A percentile compares a stretch with the other conserved stretches of the same genome.
Evolutionary conservation across 1,140 invertebrate genomes (phyloP).

Genomic region (Oryzaephilus surinamensis): DNA sequence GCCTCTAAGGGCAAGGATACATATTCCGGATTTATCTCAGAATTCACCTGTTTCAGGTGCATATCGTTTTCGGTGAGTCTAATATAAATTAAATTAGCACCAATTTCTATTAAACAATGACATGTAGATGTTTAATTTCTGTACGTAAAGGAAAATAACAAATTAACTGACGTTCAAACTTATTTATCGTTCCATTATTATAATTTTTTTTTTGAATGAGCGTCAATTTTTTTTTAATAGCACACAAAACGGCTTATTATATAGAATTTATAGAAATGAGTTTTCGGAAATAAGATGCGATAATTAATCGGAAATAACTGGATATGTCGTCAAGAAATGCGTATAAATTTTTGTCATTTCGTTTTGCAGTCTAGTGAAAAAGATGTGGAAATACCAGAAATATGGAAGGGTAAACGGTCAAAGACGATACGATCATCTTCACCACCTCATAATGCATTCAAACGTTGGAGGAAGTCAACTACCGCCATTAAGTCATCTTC

Average conservation of each 20-base stretch:
- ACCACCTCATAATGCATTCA: conserved; percentile 27
- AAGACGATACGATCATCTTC: conserved; percentile 19
- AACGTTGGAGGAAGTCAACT: conserved; percentile 28
- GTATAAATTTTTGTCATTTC: not conserved
- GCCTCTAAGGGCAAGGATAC: conserved; percentile 32
- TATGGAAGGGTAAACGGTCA: conserved; percentile 27
- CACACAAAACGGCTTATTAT: not conserved
- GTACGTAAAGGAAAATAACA: no score
- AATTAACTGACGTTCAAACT: no score
- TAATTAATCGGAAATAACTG: not conserved
- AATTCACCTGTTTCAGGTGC: conserved; percentile 32
- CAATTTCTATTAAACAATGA: no score
- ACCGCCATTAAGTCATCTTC: conserved; percentile 16
- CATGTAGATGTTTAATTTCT: no score
- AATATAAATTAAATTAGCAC: no score
- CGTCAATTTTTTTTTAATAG: not conserved
- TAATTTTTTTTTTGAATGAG: not conserved
- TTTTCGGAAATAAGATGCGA: not conserved
- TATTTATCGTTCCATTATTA: not conserved
- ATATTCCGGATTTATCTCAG: conserved; percentile 33
- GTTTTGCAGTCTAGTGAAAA: conserved; percentile 33
- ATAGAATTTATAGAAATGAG: not conserved
- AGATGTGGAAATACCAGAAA: conserved; percentile 29
- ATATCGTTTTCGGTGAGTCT: conserved; percentile 31
- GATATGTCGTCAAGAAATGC: not conserved